A percentile compares a stretch with the other conserved stretches of the same genome.
phyloP scores from a whole-genome alignment of 1,140 invertebrate species.

The Pachyrhynchus sulphureomaculatus region DNA sequence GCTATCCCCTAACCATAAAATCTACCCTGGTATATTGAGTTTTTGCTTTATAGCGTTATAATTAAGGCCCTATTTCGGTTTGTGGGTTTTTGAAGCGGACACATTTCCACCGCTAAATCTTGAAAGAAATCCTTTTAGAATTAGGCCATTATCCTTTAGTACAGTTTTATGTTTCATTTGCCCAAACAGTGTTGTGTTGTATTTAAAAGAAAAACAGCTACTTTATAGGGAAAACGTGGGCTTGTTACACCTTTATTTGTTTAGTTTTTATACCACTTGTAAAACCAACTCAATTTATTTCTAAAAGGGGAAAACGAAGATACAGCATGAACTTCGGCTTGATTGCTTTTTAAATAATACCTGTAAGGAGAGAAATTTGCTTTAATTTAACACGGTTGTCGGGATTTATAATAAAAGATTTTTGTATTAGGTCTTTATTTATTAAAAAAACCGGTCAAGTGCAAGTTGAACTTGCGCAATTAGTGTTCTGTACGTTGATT shows the following conservation, averaged over 20 bases:
- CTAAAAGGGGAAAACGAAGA: neutral
- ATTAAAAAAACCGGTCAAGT: too few species aligned
- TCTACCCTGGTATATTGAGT: neutral
- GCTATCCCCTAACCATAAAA: neutral
- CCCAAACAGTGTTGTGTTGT: conserved; percentile 6
- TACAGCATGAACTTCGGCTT: too few species aligned
- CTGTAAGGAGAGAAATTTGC: too few species aligned
- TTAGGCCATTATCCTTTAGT: conserved; percentile 23
- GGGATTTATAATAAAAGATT: too few species aligned
- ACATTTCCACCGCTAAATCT: conserved; percentile 24
- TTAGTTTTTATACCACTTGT: neutral
- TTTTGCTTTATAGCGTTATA: neutral
- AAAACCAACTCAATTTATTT: neutral
- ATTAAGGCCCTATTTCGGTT: neutral
- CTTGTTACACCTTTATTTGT: neutral
- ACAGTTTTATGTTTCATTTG: conserved; percentile 25
- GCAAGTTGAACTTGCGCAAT: too few species aligned
- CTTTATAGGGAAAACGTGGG: conserved; percentile 9
- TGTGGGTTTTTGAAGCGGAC: conserved; percentile 10
- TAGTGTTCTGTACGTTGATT: too few species aligned
- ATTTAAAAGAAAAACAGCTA: conserved; percentile 20
- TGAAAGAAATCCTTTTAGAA: conserved; percentile 22
- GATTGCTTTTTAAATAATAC: too few species aligned
- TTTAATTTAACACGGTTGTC: too few species aligned
- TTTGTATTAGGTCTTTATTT: too few species aligned